Percentiles rank a stretch among this genome's conserved stretches.
Evolutionary conservation across 1,140 invertebrate species (phyloP).

Genomic region (Akabosia matsudoensis): DNA sequence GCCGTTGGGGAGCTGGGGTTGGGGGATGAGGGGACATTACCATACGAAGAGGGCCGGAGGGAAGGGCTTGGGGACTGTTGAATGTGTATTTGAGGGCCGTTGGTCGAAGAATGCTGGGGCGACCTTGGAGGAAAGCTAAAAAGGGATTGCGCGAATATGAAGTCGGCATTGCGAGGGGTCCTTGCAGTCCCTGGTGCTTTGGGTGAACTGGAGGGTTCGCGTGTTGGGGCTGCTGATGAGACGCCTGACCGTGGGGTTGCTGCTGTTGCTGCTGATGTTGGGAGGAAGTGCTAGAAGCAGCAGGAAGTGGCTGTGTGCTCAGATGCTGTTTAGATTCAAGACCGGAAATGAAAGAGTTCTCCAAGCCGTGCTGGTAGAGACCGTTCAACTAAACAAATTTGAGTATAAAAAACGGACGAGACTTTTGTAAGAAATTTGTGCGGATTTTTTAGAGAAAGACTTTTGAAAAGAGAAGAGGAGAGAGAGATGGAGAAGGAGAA

Average conservation of each 20-base stretch:
- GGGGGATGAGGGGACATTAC: neutral
- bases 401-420: neutral
- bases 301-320: neutral
- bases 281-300: too few relatives aligned
- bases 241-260: neutral
- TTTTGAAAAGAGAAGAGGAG: neutral
- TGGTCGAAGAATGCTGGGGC: neutral
- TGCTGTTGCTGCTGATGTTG: neutral
- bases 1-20: conserved; percentile 1
- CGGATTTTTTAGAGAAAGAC: neutral
- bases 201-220: neutral
- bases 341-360: neutral
- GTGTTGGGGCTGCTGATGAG: neutral
- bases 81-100: neutral
- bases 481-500: neutral
- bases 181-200: neutral
- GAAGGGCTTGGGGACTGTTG: neutral
- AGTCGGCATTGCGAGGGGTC: neutral
- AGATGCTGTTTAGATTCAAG: neutral
- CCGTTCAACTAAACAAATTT: too few relatives aligned
- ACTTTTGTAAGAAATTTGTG: neutral
- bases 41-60: conserved; percentile 5
- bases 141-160: neutral
- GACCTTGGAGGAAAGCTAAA: neutral
- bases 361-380: too few relatives aligned